These are phyloP conservation scores for Nephrotoma flavescens DNA, from an alignment of 2,888 invertebrate species.

Conservation along the genomic window DNA sequence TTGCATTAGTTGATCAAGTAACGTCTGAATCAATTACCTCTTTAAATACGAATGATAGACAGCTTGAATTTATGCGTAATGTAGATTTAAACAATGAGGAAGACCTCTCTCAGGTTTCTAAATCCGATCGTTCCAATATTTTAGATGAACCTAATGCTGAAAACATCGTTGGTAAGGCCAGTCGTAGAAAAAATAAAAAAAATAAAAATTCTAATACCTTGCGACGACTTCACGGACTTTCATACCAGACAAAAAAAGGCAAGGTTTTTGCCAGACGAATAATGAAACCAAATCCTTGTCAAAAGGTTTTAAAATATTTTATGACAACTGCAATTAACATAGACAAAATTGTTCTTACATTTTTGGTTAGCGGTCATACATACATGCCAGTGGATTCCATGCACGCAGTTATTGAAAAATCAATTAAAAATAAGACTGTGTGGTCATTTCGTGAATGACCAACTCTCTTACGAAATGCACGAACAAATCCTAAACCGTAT, in stretches of 20 bases:
- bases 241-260: too few species aligned
- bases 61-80: background rate
- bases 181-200: background rate
- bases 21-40: background rate
- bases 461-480: background rate
- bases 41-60: background rate
- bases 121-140: background rate
- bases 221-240: background rate
- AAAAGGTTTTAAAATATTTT: background rate
- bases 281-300: background rate
- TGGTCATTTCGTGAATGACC: background rate
- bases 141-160: too few species aligned
- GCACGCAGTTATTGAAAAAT: background rate
- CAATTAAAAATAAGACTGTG: background rate
- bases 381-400: background rate
- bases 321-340: too few species aligned
- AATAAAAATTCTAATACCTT: background rate
- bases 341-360: too few species aligned
- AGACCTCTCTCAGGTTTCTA: background rate
- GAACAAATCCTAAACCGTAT: background rate
- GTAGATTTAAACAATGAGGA: too few species aligned
- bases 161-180: background rate
- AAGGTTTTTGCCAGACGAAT: too few species aligned
- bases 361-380: background rate
- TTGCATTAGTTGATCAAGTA: background rate